A percentile compares a stretch with the other conserved stretches of the same genome.
These are phyloP conservation scores for Synodontis membranacea DNA, from an alignment of 2,113 vertebrate species.

Conservation along the genomic window DNA sequence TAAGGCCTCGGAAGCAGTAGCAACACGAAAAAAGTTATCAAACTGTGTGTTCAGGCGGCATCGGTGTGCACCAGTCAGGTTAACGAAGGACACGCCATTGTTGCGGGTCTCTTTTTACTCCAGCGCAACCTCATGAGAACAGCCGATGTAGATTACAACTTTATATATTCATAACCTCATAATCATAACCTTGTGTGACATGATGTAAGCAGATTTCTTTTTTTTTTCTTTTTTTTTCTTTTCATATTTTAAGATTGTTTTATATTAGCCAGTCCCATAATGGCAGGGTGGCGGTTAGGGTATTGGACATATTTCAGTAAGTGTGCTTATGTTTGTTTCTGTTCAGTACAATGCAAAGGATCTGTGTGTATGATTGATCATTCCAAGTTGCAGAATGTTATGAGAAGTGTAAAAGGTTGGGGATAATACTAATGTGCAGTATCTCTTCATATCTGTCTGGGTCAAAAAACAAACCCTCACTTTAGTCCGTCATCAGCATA, in stretches of 20 bases:
- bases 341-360: constrained; percentile 37
- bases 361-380: constrained; percentile 39
- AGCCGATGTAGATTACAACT: constrained; percentile 38
- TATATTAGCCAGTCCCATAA: constrained; percentile 37
- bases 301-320: constrained; percentile 27
- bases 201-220: not conserved
- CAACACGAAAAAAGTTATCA: constrained; percentile 38
- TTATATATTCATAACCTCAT: constrained; percentile 40
- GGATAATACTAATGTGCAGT: constrained; percentile 35
- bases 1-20: constrained; percentile 42
- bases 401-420: constrained; percentile 37
- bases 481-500: not conserved
- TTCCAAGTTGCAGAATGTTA: constrained; percentile 40
- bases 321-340: constrained; percentile 13
- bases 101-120: constrained; percentile 39
- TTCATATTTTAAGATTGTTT: constrained; percentile 32
- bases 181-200: constrained; percentile 19
- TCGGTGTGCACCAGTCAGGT: constrained; percentile 35
- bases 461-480: constrained; percentile 1
- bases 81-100: constrained; percentile 39
- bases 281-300: constrained; percentile 3
- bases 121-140: constrained; percentile 46
- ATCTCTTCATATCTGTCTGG: constrained; percentile 28
- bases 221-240: not conserved
- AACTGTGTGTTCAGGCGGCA: constrained; percentile 28